phyloP scores from a whole-genome alignment of 2,888 invertebrate genomes.

The Eupelmus urozonus region DNA sequence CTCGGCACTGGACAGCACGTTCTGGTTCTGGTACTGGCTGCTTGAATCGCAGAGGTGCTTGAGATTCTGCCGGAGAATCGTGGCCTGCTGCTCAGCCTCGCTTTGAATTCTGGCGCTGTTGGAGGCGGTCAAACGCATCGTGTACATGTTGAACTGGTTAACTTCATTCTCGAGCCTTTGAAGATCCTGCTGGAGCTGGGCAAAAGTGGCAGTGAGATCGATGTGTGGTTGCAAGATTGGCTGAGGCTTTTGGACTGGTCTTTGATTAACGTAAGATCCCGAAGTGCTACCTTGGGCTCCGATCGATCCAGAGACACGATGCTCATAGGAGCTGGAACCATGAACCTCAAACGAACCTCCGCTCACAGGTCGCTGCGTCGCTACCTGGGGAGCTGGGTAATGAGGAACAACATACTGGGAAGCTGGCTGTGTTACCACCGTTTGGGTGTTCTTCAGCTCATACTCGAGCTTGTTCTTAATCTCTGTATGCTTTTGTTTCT shows the following conservation, averaged over 20 bases:
- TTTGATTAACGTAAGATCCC: neutral
- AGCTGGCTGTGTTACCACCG: too few species aligned
- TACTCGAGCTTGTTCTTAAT: neutral
- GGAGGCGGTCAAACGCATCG: constrained; percentile 40
- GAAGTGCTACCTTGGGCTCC: neutral
- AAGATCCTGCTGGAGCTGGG: constrained; percentile 56
- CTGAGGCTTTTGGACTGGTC: constrained; percentile 10
- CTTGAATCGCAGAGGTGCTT: constrained; percentile 48
- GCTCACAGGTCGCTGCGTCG: too few species aligned
- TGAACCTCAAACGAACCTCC: neutral
- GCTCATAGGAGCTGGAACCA: constrained; percentile 13
- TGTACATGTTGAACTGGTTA: constrained; percentile 57
- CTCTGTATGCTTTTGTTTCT: neutral
- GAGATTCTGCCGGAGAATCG: constrained; percentile 27
- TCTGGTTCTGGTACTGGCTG: constrained; percentile 38
- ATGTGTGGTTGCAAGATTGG: constrained; percentile 34
- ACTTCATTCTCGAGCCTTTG: constrained; percentile 59
- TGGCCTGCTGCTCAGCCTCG: constrained; percentile 38
- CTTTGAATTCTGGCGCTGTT: constrained; percentile 34
- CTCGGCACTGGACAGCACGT: constrained; percentile 37
- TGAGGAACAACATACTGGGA: too few species aligned
- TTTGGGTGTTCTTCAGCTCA: neutral
- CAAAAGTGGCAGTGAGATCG: constrained; percentile 43
- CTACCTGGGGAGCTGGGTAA: too few species aligned
- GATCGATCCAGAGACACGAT: neutral